A percentile compares a stretch with the other conserved stretches of the same genome.
Evolutionary conservation across 2,888 invertebrate genomes (phyloP).

Genomic region (Mamestra brassicae): DNA sequence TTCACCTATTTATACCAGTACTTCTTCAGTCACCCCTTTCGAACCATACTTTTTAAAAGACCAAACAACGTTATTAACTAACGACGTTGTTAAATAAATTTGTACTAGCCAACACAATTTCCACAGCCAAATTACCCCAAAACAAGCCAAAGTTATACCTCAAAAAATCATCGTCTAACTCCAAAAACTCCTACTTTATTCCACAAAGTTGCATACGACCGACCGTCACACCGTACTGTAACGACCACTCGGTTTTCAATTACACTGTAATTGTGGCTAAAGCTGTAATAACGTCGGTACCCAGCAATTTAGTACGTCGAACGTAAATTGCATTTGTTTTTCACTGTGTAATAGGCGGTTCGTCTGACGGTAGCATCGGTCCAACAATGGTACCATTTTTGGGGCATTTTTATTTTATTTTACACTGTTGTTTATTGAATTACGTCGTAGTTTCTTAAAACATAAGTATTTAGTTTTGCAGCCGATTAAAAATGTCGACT

Average conservation of each 20-base stretch:
- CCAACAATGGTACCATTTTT: constrained; percentile 48
- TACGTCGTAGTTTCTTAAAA: not conserved
- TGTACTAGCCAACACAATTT: no score
- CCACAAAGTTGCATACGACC: constrained; percentile 63
- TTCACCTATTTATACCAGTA: no score
- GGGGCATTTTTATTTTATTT: not conserved
- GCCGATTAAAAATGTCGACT: no score
- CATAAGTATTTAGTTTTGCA: no score
- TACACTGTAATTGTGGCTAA: constrained; percentile 87
- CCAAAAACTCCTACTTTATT: constrained; percentile 64
- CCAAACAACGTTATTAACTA: no score
- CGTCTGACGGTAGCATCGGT: constrained; percentile 54
- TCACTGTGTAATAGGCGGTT: constrained; percentile 68
- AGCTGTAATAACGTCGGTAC: constrained; percentile 82
- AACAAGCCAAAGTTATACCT: not conserved
- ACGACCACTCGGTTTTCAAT: constrained; percentile 88
- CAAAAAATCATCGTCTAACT: constrained; percentile 24
- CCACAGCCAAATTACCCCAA: not conserved
- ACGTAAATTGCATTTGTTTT: constrained; percentile 87
- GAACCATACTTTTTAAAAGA: no score
- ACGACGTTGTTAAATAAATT: not conserved
- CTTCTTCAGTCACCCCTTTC: no score
- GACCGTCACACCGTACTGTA: constrained; percentile 78
- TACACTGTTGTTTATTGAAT: constrained; percentile 1
- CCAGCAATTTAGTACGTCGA: constrained; percentile 83